Evolutionary conservation across 1,140 invertebrate species (phyloP), one percentile per base, ranked within the genome.

Genomic region (Cephus cinctus): DNA sequence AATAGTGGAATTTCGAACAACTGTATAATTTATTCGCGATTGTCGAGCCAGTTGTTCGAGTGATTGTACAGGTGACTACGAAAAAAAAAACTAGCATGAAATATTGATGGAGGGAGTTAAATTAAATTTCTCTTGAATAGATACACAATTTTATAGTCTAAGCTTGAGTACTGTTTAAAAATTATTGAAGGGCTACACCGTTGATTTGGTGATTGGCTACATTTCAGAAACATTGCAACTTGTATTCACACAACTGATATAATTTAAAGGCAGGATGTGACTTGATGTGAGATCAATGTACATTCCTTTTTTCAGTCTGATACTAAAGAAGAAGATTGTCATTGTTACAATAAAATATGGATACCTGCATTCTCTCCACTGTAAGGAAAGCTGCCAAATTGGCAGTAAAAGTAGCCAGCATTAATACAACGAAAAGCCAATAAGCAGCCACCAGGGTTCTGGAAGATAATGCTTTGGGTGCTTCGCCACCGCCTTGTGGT

Each of bases 381-480:
- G 95, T 98, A 0, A 98, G 81, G 70, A 98, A 97, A 2, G 95
- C 95, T 3, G 96, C 96, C 53, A 98, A 76, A 73, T 98, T 98
- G 3, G 96, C 96, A 0, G 96, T 98, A 71, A 98, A 98, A 1
- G 96, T 95, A 1, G 92, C 91, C 55, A 95, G 67, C 89, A 95
- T 95, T 1, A 96, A 78, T 0, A 94, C 90, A 2, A 94, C 91
- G 71, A 95, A 96, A 0, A 96, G 77, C 92, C 92, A 96, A 67
- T 95, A 96, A 9, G 91, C 91, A 1, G 91, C 92, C 0, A 95
- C 91, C 9, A 96, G 69, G 3, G 90, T 87, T 21, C 92, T 76
- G 3, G 88, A 89, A 0, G 90, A 91, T 8, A 93, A 69, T 0
- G 91, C 87, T 73, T 92, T 91, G 0, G 91, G 91, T 3, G 88